A percentile compares a stretch with the other conserved stretches of the same genome.
phyloP scores from a whole-genome alignment of 2,797 vertebrate genomes.

The Myotis pilosus region DNA sequence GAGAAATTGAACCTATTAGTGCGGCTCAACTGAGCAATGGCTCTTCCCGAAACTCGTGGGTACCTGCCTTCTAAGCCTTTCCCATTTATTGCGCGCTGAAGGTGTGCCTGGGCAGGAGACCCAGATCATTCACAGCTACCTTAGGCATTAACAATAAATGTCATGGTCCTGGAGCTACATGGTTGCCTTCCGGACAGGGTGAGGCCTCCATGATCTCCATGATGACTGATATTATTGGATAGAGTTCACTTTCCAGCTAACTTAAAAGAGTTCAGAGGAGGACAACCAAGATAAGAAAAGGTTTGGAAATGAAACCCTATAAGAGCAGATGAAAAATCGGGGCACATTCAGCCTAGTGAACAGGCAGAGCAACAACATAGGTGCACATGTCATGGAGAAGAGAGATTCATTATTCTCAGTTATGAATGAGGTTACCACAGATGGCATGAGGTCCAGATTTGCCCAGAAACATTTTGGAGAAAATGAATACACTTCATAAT shows the following conservation, averaged over 20 bases:
- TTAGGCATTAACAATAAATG: constrained; percentile 2
- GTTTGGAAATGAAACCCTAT: constrained; percentile 47
- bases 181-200: constrained; percentile 47
- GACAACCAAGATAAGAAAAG: constrained; percentile 54
- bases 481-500: background rate
- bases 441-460: constrained; percentile 35
- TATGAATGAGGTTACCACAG: background rate
- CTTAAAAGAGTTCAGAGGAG: constrained; percentile 67
- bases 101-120: constrained; percentile 52
- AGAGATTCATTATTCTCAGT: background rate
- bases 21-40: constrained; percentile 11
- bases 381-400: background rate
- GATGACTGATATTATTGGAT: constrained; percentile 48
- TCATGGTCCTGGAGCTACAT: constrained; percentile 41
- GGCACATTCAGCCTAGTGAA: constrained; percentile 55
- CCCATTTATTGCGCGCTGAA: background rate
- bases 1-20: constrained; percentile 61
- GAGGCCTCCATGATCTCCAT: constrained; percentile 21
- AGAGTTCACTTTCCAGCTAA: constrained; percentile 44
- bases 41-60: constrained; percentile 35
- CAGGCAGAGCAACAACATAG: background rate
- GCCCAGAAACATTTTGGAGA: constrained; percentile 24
- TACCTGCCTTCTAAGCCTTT: constrained; percentile 43
- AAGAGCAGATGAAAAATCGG: constrained; percentile 37
- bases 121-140: background rate